Percentiles rank a stretch among this genome's conserved stretches.
phyloP scores from a whole-genome alignment of 2,888 invertebrate species.

The Phragmatobia fuliginosa region DNA sequence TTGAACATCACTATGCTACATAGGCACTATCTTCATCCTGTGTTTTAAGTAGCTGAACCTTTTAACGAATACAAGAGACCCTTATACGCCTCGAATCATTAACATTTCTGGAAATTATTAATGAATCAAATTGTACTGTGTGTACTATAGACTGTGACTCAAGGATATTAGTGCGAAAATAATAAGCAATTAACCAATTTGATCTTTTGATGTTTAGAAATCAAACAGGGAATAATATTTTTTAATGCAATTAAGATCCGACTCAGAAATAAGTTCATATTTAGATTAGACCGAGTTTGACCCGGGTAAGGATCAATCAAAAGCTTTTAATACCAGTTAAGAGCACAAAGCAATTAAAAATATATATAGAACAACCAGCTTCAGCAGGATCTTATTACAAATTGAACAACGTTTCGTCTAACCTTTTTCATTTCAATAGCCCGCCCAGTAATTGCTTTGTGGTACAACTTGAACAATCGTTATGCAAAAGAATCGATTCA shows the following conservation, averaged over 20 bases:
- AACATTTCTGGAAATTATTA: too few species aligned
- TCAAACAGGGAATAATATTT: not conserved
- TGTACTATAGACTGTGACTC: too few species aligned
- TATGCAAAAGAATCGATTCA: constrained; percentile 46
- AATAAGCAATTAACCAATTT: not conserved
- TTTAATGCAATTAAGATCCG: not conserved
- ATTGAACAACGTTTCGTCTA: constrained; percentile 8
- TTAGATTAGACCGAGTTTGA: not conserved
- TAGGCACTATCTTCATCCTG: not conserved
- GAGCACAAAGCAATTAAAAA: constrained; percentile 5
- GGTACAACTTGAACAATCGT: constrained; percentile 33
- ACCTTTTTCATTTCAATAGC: constrained; percentile 12
- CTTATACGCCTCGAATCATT: not conserved
- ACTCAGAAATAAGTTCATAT: not conserved
- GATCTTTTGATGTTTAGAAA: not conserved
- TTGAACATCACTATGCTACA: too few species aligned
- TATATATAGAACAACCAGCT: not conserved
- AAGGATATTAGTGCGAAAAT: too few species aligned
- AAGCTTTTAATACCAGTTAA: not conserved
- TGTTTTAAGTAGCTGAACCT: not conserved
- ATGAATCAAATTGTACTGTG: too few species aligned
- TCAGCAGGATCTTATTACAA: constrained; percentile 10
- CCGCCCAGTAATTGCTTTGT: constrained; percentile 20
- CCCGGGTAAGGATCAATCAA: not conserved
- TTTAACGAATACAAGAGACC: not conserved